These are phyloP conservation scores for Amblyraja radiata DNA, from an alignment of 2,797 vertebrate species.

Conservation along the genomic window DNA sequence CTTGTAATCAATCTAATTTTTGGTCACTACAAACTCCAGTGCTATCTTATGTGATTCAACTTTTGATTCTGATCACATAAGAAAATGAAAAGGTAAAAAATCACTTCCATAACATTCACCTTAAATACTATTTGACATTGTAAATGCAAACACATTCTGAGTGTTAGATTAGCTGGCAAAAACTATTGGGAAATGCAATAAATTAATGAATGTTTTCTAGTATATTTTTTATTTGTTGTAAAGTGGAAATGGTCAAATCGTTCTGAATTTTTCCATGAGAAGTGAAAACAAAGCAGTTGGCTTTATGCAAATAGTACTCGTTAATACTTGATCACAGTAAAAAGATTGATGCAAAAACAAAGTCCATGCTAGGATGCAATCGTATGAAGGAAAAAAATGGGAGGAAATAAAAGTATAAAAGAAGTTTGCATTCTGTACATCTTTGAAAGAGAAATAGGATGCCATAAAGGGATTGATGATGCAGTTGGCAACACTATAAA, in stretches of 20 bases:
- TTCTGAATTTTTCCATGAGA: neutral
- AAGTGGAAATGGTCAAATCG: neutral
- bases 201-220: neutral
- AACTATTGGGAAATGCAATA: neutral
- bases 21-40: neutral
- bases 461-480: neutral
- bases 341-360: neutral
- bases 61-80: neutral
- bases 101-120: neutral
- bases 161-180: neutral
- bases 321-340: neutral
- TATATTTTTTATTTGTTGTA: neutral
- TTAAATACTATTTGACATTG: neutral
- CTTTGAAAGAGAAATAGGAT: conserved; percentile 18
- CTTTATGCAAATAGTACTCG: neutral
- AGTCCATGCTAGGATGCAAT: neutral
- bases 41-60: neutral
- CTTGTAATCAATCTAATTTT: neutral
- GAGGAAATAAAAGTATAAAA: neutral
- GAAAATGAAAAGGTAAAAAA: neutral
- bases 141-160: neutral
- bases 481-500: neutral
- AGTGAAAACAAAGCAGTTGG: neutral
- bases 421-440: neutral
- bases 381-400: too few species aligned